Evolutionary conservation across 2,113 vertebrate genomes (phyloP), one percentile per base, ranked within the genome.

Genomic region (Pangasianodon hypophthalmus): DNA sequence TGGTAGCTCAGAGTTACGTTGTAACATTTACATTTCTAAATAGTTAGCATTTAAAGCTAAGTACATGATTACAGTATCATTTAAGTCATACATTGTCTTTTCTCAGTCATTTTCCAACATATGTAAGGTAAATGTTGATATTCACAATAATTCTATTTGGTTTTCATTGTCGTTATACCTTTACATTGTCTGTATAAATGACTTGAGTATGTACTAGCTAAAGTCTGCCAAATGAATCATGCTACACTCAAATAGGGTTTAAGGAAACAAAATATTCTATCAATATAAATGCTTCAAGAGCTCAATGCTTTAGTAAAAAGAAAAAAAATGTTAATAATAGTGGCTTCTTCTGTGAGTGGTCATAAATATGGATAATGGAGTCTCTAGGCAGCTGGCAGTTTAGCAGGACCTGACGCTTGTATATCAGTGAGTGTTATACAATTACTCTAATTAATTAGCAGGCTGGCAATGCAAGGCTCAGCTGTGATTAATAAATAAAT

Each of bases 401-500:
- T 64, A 81, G 89, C 73, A 60, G 69, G 32, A 60, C 67, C 16
- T n/a, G 67, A 73, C 24, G 26, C 85, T 50, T 71, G 62, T 18
- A 73, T 83, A 84, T 84, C 79, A 48, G 52, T 13, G 88, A 84
- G 81, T 48, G 67, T 87, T 87, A 85, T 46, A 64, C 13, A 88
- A 73, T 84, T 88, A 84, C 64, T 37, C 88, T 73, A 88, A 88
- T 88, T 88, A 88, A 88, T 88, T 88, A 84, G 88, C 41, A 67
- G 13, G 88, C 88, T 82, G 87, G 60, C 29, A 48, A 73, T 50
- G 89, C 62, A 50, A 24, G 85, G 77, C 85, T 73, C 75, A 75
- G 89, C 89, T 87, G 84, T 71, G 79, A 86, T 77, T 60, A 84
- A 80, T 48, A 71, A n/a, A 81, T 26, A 64, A 60, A 50, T 64